Conservation (phyloP, 2,888 invertebrate genomes). For the Oscheius sp. region DNA sequence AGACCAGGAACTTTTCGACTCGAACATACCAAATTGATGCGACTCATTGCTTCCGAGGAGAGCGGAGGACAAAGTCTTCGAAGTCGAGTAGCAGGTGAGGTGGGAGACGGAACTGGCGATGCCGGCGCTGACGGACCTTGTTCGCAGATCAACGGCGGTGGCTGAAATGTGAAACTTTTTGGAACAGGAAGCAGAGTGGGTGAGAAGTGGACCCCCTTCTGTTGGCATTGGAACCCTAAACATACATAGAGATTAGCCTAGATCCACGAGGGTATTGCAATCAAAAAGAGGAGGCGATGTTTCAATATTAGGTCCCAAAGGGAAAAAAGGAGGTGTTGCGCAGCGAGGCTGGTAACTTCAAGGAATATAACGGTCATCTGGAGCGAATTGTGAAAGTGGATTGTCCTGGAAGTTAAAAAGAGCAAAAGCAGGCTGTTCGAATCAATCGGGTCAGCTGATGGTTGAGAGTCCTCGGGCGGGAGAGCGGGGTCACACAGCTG, state of each 20-base stretch:
- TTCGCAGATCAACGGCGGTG: constrained; percentile 70
- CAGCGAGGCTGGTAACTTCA: too few species aligned
- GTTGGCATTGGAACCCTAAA: neutral
- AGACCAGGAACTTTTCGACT: neutral
- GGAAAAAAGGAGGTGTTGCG: too few species aligned
- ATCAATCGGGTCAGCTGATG: constrained; percentile 30
- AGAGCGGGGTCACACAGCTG: constrained; percentile 9
- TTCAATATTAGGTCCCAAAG: too few species aligned
- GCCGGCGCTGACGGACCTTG: constrained; percentile 71
- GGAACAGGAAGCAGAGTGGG: neutral
- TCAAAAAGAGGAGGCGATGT: too few species aligned
- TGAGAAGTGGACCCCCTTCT: neutral
- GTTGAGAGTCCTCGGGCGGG: neutral
- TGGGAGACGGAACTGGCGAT: constrained; percentile 54
- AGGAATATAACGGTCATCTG: too few species aligned
- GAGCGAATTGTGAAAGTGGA: too few species aligned
- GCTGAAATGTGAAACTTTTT: constrained; percentile 50
- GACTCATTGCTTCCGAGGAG: constrained; percentile 68
- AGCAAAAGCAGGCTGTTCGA: constrained; percentile 7
- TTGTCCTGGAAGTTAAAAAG: constrained; percentile 1
- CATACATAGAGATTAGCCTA: too few species aligned
- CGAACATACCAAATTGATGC: constrained; percentile 68
- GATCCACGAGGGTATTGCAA: too few species aligned
- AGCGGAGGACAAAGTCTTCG: constrained; percentile 62
- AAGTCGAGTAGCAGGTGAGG: constrained; percentile 52